Base-by-base conservation (phyloP, 2,888 invertebrate genomes). In the Deilephila elpenor region DNA sequence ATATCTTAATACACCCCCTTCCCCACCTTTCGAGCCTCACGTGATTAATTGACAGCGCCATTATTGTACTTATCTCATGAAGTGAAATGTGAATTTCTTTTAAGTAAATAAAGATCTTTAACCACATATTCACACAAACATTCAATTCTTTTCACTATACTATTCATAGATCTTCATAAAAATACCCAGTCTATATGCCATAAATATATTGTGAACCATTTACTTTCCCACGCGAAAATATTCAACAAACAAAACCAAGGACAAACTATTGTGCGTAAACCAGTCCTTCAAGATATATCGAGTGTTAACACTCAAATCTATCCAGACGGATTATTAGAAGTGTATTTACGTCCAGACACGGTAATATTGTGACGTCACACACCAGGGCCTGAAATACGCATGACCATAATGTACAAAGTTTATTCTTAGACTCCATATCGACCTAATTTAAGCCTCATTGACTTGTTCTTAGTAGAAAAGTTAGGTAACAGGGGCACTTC, bases 361-460 rank as follows among this genome's bases (percentile, higher is more conserved):
- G 8, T 44, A 19, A 53, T 19, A 56, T 56, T 5, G n/a, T 67
- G 67, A 67, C 67, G 67, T 51, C 67, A 67, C 67, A 3, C 11
- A 11, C 25, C 56, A 5, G n/a, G 5, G 5, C 5, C n/a, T 56
- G n/a, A 19, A 17, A 56, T 44, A 44, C 51, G 44, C 25, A 25
- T 20, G 14, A 51, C 20, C 44, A 67, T 14, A 67, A 19, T 20
- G 25, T 25, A 25, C 62, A 17, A 37, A 29, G 17, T 34, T 67
- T 51, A 51, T 19, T 67, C 44, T 1, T 37, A 64, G 37, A 64
- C 37, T 67, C n/a, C 14, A 17, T 44, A 25, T 67, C 8, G 20
- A 25, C 44, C 67, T 67, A 51, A 67, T 67, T 67, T 67, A 29
- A 51, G 51, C 67, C 11, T 25, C 51, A 51, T 67, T 67, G 25